phyloP scores from a whole-genome alignment of 2,888 invertebrate genomes.

The Aporophyla nigra region DNA sequence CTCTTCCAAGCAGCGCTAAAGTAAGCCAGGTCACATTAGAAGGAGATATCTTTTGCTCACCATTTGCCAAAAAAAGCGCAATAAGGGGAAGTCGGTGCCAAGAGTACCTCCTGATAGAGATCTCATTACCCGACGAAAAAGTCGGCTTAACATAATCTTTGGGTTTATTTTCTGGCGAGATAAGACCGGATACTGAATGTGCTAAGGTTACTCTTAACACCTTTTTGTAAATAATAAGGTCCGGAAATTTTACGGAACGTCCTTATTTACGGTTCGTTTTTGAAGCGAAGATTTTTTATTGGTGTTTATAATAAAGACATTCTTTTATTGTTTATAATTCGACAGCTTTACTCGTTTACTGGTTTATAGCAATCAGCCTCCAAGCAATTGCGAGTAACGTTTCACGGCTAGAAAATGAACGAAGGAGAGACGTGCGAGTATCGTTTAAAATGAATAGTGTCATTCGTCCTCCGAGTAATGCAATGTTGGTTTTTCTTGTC shows the following conservation, averaged over 20 bases:
- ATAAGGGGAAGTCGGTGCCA: slow-evolving; percentile 54
- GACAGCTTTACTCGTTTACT: background rate
- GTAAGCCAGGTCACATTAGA: slow-evolving; percentile 55
- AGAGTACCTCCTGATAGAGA: slow-evolving; percentile 54
- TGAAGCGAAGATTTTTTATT: slow-evolving; percentile 5
- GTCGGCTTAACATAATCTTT: slow-evolving; percentile 57
- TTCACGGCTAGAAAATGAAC: background rate
- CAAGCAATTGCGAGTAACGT: background rate
- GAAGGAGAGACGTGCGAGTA: too few species aligned
- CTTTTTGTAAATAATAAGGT: slow-evolving; percentile 50
- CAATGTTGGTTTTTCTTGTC: background rate
- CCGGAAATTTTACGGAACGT: slow-evolving; percentile 23
- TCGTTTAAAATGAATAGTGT: background rate
- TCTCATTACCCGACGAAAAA: slow-evolving; percentile 60
- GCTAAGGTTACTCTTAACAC: slow-evolving; percentile 44
- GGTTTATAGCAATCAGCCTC: background rate
- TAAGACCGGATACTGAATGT: slow-evolving; percentile 40
- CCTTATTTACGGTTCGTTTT: slow-evolving; percentile 40
- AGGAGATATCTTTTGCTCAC: slow-evolving; percentile 33
- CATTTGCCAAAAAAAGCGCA: slow-evolving; percentile 62
- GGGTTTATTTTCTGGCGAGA: slow-evolving; percentile 53
- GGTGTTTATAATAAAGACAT: background rate
- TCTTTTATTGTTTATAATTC: background rate
- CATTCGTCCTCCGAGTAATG: background rate
- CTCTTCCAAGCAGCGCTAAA: slow-evolving; percentile 18